A percentile compares a stretch with the other conserved stretches of the same genome.
phyloP scores from a whole-genome alignment of 1,140 invertebrate species.

The Drosophila lacertosa region DNA sequence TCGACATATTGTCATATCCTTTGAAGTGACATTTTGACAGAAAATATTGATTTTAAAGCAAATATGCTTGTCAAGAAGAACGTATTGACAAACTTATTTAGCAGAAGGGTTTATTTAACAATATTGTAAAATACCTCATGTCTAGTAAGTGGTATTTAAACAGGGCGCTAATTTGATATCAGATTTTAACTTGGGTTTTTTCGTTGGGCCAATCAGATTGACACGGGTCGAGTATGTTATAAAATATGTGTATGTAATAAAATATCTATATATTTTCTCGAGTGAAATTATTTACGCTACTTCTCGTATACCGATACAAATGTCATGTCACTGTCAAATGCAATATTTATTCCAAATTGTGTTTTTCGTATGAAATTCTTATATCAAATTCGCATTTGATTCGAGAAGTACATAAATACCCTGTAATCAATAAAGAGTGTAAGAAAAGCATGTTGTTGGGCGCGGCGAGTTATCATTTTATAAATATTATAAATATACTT shows the following conservation, averaged over 20 bases:
- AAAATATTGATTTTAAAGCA: too few relatives aligned
- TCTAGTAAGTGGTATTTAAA: neutral
- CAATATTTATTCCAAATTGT: slow-evolving; percentile 13
- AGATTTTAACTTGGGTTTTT: too few relatives aligned
- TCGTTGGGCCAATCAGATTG: neutral
- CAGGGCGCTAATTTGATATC: neutral
- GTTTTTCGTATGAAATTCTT: slow-evolving; percentile 7
- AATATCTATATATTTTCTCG: slow-evolving; percentile 17
- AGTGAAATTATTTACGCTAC: slow-evolving; percentile 13
- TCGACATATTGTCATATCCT: too few relatives aligned
- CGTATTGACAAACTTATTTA: too few relatives aligned
- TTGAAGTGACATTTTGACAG: too few relatives aligned
- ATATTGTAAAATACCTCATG: too few relatives aligned
- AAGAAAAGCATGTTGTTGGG: neutral
- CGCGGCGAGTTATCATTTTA: too few relatives aligned
- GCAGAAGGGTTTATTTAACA: too few relatives aligned
- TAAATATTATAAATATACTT: too few relatives aligned
- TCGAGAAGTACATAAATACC: slow-evolving; percentile 15
- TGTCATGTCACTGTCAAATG: slow-evolving; percentile 43
- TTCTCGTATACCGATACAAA: slow-evolving; percentile 3
- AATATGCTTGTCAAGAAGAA: too few relatives aligned
- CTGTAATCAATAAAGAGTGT: neutral
- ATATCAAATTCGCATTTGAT: slow-evolving; percentile 16
- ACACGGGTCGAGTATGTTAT: slow-evolving; percentile 8
- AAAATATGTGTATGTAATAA: slow-evolving; percentile 4